Base-by-base conservation (phyloP, 1,140 invertebrate genomes). In the Conus betulinus region DNA sequence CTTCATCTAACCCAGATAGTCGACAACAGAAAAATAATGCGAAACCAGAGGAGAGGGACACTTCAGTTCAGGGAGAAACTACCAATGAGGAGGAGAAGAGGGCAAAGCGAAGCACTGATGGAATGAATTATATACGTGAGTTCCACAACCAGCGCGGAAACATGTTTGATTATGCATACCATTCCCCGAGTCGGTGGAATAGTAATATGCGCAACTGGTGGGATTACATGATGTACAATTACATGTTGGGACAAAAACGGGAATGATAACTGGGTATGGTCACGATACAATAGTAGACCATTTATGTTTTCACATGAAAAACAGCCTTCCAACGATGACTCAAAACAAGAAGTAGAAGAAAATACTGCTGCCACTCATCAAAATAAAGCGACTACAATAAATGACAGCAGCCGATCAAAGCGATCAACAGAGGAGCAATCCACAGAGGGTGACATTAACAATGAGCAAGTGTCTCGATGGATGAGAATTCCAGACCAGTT, bases 121-220 rank as follows among this genome's bases (percentile, higher is more conserved):
- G 39, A 8, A 81, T 23, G 52, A 13, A 52, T 23, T 53, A 53
- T 23, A 2, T 23, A 51, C 17, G 17, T 10, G 23, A 17, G 6
- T 27, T 8, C 51, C 53, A 5, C 52, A 63, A 25, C 57, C 17
- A 17, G 23, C 23, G n/a, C 7, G 76, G 76, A 78, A 51, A 17
- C 76, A 27, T 17, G 25, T 78, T 78, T 13, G 39, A 23, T 23
- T 5, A 17, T 15, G 20, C n/a, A 5, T 27, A 27, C 82, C 60
- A 84, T 55, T 84, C 39, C 4, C 82, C 82, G 20, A 27, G 57
- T 55, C 63, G 82, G 82, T 25, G 53, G 82, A 63, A 84, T 55
- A 52, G 20, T 55, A 63, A 84, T 53, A 13, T 3, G 17, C 63
- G 55, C 55, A 55, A 55, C 1, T 84, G 55, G 82, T 60, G 82